phyloP scores from a whole-genome alignment of 2,888 invertebrate species.

The Colostygia pectinataria region DNA sequence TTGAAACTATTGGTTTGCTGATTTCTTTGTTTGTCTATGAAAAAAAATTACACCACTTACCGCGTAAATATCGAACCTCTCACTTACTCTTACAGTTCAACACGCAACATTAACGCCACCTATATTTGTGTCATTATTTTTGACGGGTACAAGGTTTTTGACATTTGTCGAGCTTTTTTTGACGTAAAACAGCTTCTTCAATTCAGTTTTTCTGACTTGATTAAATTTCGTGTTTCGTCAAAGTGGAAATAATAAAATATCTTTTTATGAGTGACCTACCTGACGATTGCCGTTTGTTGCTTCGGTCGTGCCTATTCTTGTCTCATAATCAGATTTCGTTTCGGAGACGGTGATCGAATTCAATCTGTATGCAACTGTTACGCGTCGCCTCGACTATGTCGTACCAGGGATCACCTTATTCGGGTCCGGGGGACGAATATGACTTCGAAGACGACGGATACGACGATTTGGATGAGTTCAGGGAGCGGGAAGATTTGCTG shows the following conservation, averaged over 20 bases:
- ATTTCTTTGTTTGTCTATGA: constrained; percentile 70
- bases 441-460: constrained; percentile 89
- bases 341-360: constrained; percentile 68
- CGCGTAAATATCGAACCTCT: constrained; percentile 41
- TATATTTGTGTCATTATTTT: constrained; percentile 10
- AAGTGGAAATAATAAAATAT: constrained; percentile 57
- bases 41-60: constrained; percentile 22
- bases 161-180: constrained; percentile 62
- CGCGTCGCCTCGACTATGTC: constrained; percentile 84
- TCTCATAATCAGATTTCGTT: constrained; percentile 60
- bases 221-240: constrained; percentile 62
- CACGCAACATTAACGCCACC: constrained; percentile 36
- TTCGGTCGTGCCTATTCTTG: constrained; percentile 44
- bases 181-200: constrained; percentile 70
- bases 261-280: constrained; percentile 72
- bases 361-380: constrained; percentile 82
- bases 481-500: constrained; percentile 83
- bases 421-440: constrained; percentile 87
- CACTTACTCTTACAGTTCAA: constrained; percentile 38
- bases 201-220: constrained; percentile 42
- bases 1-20: no score
- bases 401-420: constrained; percentile 86
- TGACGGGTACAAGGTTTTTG: constrained; percentile 57
- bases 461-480: constrained; percentile 87
- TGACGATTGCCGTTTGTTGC: constrained; percentile 55